Evolutionary conservation across 2,888 invertebrate species (phyloP).

Genomic region (Scaptomyza cyrtandrae): DNA sequence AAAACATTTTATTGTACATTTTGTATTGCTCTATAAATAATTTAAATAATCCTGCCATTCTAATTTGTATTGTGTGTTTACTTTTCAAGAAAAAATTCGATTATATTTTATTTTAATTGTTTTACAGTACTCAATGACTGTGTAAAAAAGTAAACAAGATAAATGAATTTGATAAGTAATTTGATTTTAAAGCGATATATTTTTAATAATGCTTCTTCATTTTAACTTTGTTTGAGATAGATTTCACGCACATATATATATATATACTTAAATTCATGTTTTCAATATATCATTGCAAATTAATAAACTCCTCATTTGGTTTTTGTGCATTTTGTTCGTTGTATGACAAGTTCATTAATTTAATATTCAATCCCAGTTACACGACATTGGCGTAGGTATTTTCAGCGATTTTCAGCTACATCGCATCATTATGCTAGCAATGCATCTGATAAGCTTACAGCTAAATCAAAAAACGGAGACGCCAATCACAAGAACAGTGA

Average conservation of each 20-base stretch:
- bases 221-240: too few relatives aligned
- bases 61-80: too few relatives aligned
- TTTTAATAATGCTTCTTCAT: too few relatives aligned
- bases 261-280: too few relatives aligned
- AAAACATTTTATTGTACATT: not conserved
- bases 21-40: not conserved
- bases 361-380: slow-evolving; percentile 58
- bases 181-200: too few relatives aligned
- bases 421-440: slow-evolving; percentile 71
- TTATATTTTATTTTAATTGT: not conserved
- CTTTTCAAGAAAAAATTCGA: not conserved
- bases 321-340: not conserved
- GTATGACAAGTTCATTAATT: slow-evolving; percentile 49
- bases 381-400: slow-evolving; percentile 24
- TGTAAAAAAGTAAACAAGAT: not conserved
- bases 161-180: not conserved
- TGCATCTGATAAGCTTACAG: slow-evolving; percentile 79
- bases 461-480: slow-evolving; percentile 60
- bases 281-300: too few relatives aligned
- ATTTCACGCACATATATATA: too few relatives aligned
- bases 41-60: not conserved
- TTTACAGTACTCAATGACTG: not conserved
- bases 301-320: not conserved
- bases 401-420: slow-evolving; percentile 28
- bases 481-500: slow-evolving; percentile 53